Base-by-base conservation (phyloP, 2,113 vertebrate genomes). In the Suricata suricatta region DNA sequence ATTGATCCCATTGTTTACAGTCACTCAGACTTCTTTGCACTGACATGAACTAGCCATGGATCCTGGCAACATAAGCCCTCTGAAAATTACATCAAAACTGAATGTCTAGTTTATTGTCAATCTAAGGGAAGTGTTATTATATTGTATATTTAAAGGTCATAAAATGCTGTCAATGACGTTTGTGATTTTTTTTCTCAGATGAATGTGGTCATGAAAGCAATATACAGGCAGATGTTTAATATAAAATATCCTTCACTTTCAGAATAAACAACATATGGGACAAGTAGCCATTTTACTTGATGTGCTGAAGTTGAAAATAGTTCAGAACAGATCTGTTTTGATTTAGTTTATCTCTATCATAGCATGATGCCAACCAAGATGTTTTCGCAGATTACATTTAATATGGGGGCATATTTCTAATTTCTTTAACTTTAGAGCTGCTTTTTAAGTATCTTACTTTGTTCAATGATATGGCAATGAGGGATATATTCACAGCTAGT, bases 171-270 rank as follows among this genome's bases (percentile, higher is more conserved):
- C 91, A 60, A 88, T 54, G 47, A 98, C 97, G n/a, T 57, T 96
- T 77, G 21, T 90, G 23, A 52, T 96, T 98, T 93, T 95, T 96
- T 96, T 79, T 16, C 50, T 88, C 82, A 72, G 72, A 87, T 94
- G 71, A 95, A 94, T 92, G 33, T 88, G 89, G 47, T 96, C 98
- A 96, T 90, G 72, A 96, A 98, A 98, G 88, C 84, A 98, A 96
- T 95, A 96, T 92, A 27, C 23, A 93, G 41, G 76, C 94, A 96
- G 82, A 97, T 97, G 98, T 98, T 99, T 98, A 98, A 98, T 97
- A 98, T 90, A 98, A 98, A 98, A 96, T 96, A 98, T 29, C 0
- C 86, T 98, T 98, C 96, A 95, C 69, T 77, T 97, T 98, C 35
- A 96, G 69, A 92, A 82, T 52, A 98, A 97, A 90, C 88, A 96